Conservation (phyloP, 2,888 invertebrate genomes). For the Allophyes oxyacanthae region DNA sequence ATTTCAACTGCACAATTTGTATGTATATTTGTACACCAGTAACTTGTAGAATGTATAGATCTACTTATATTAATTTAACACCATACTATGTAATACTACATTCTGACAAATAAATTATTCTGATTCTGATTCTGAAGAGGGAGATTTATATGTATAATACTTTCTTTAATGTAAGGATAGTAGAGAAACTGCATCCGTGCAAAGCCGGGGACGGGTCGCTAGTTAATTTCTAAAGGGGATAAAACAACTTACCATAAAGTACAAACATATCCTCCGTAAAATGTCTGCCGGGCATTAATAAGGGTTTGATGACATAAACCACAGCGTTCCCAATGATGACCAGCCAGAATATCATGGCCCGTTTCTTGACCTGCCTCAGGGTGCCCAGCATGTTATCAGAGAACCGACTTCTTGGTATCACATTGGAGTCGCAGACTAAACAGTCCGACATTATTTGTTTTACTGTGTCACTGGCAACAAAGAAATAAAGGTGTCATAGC, state of each 20-base stretch:
- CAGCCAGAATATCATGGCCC: slow-evolving; percentile 70
- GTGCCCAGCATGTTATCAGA: slow-evolving; percentile 58
- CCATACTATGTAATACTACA: too few relatives aligned
- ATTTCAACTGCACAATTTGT: too few relatives aligned
- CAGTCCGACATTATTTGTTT: slow-evolving; percentile 61
- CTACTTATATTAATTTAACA: too few relatives aligned
- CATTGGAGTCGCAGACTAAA: slow-evolving; percentile 57
- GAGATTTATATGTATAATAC: too few relatives aligned
- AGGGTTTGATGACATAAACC: slow-evolving; percentile 61
- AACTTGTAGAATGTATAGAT: too few relatives aligned
- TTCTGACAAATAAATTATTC: too few relatives aligned
- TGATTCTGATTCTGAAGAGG: too few relatives aligned
- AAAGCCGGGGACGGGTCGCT: too few relatives aligned
- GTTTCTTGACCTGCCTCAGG: slow-evolving; percentile 66
- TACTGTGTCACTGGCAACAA: slow-evolving; percentile 58
- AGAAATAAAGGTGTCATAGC: not conserved
- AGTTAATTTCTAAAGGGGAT: too few relatives aligned
- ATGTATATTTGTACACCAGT: too few relatives aligned
- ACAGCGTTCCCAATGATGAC: slow-evolving; percentile 66
- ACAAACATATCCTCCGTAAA: slow-evolving; percentile 66
- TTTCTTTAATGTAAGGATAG: too few relatives aligned
- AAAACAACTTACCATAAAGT: slow-evolving; percentile 66
- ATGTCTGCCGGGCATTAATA: slow-evolving; percentile 70
- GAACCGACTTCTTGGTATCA: slow-evolving; percentile 62
- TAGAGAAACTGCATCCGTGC: too few relatives aligned